Percentiles rank a stretch among this genome's conserved stretches.
These are phyloP conservation scores for Catocala fraxini DNA, from an alignment of 2,888 invertebrate genomes.

Conservation along the genomic window DNA sequence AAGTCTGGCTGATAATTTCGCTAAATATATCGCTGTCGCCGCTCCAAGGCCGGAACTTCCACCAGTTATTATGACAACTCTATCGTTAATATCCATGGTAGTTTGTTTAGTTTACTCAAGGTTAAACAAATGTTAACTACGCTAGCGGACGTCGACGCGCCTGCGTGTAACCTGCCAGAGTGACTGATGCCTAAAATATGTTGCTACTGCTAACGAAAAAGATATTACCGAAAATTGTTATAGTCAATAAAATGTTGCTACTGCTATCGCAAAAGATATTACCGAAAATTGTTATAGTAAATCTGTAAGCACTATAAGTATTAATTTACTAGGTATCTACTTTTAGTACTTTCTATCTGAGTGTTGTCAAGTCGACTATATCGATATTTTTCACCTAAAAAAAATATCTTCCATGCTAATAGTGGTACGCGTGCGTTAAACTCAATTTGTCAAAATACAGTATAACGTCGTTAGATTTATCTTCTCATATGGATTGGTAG, in stretches of 20 bases:
- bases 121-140: slow-evolving; percentile 47
- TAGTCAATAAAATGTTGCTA: slow-evolving; percentile 28
- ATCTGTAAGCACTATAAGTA: too few relatives aligned
- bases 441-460: too few relatives aligned
- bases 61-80: slow-evolving; percentile 90
- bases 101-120: slow-evolving; percentile 33
- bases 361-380: too few relatives aligned
- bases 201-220: slow-evolving; percentile 21
- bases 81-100: slow-evolving; percentile 87
- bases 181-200: slow-evolving; percentile 9
- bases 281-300: background rate
- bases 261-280: background rate
- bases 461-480: too few relatives aligned
- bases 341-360: too few relatives aligned
- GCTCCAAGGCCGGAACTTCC: slow-evolving; percentile 93
- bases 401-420: too few relatives aligned
- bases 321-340: too few relatives aligned
- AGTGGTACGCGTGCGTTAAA: too few relatives aligned
- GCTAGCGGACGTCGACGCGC: slow-evolving; percentile 28
- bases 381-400: too few relatives aligned
- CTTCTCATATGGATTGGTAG: too few relatives aligned
- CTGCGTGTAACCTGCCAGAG: slow-evolving; percentile 36
- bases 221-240: background rate
- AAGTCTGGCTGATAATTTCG: slow-evolving; percentile 89
- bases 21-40: slow-evolving; percentile 90